Percentiles rank a stretch among this genome's conserved stretches.
phyloP scores from a whole-genome alignment of 2,113 vertebrate species.

The Anolis sagrei region DNA sequence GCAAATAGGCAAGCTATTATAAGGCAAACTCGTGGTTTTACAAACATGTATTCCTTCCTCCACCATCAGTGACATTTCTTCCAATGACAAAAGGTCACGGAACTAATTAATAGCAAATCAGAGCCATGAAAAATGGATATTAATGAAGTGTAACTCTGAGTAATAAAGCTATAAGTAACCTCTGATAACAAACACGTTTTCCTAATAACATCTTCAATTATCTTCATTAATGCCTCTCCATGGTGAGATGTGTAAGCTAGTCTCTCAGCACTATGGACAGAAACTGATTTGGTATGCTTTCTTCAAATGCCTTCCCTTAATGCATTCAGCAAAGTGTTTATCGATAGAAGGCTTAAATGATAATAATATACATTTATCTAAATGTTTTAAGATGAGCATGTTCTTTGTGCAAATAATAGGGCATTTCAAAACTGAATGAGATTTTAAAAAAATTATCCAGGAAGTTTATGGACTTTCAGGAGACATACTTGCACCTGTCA shows the following conservation, averaged over 20 bases:
- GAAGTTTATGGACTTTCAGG: conserved; percentile 15
- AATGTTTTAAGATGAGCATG: conserved; percentile 22
- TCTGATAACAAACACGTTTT: conserved; percentile 83
- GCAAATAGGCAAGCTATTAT: conserved; percentile 10
- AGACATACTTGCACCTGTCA: conserved; percentile 31
- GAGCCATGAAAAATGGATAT: conserved; percentile 78
- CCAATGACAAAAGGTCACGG: conserved; percentile 77
- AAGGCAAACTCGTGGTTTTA: conserved; percentile 40
- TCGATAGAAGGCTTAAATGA: conserved; percentile 36
- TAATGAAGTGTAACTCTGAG: conserved; percentile 82
- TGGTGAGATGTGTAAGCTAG: conserved; percentile 54
- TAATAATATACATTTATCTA: conserved; percentile 59
- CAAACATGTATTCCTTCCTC: conserved; percentile 32
- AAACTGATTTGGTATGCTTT: fast-evolving
- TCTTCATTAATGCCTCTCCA: conserved; percentile 78
- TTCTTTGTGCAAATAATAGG: conserved; percentile 25
- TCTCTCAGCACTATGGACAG: conserved; percentile 54
- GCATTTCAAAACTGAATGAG: conserved; percentile 35
- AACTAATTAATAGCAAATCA: conserved; percentile 63
- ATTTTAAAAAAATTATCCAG: neutral
- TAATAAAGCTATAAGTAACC: conserved; percentile 78
- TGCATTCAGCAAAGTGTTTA: neutral
- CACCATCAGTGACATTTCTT: conserved; percentile 80
- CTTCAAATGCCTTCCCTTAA: neutral
- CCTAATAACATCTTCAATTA: conserved; percentile 85